phyloP scores from a whole-genome alignment of 2,113 vertebrate genomes.

The Arizona elegans region DNA sequence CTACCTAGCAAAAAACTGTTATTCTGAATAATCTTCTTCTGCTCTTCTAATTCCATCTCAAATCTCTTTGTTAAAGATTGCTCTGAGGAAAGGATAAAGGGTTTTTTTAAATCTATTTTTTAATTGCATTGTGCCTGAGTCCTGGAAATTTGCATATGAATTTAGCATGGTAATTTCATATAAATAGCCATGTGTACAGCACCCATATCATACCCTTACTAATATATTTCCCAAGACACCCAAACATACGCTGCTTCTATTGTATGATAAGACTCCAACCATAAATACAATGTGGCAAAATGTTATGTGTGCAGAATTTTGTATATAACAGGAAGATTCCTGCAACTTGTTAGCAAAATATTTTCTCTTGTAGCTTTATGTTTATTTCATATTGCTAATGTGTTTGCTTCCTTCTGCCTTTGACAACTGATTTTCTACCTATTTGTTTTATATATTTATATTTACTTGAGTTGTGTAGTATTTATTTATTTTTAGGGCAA shows the following conservation, averaged over 20 bases:
- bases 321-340: not conserved
- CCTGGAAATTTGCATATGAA: not conserved
- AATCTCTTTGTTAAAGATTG: slow-evolving; percentile 50
- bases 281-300: not conserved
- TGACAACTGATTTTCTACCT: not conserved
- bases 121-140: too few species aligned
- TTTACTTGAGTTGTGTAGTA: not conserved
- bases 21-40: slow-evolving; percentile 43
- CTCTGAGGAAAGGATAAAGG: slow-evolving; percentile 43
- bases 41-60: slow-evolving; percentile 55
- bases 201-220: not conserved
- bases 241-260: not conserved
- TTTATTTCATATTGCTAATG: not conserved
- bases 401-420: not conserved
- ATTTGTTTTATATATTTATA: not conserved
- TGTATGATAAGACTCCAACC: not conserved
- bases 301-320: not conserved
- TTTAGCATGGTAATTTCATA: not conserved
- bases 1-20: slow-evolving; percentile 23
- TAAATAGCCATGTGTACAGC: not conserved
- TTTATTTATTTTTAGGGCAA: not conserved
- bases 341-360: not conserved
- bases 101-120: not conserved
- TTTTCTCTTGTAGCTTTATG: not conserved
- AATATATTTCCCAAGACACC: not conserved